Evolutionary conservation across 2,113 vertebrate species (phyloP).

Genomic region (Corythornis cristatus): DNA sequence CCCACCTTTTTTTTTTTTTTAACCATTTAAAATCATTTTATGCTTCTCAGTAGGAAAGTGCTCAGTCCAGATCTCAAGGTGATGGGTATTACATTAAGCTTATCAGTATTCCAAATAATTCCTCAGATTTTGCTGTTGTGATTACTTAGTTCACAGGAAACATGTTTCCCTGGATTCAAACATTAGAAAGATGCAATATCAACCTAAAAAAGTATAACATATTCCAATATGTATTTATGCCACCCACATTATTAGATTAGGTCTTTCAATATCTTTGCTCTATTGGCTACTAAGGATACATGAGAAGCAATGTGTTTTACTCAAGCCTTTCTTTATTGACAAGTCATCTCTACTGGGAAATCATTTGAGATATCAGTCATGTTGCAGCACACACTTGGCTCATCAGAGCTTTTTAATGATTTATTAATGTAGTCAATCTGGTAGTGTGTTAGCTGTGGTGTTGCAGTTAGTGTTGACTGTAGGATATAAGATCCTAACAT

Average conservation of each 20-base stretch:
- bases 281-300: background rate
- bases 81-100: background rate
- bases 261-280: background rate
- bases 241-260: background rate
- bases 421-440: background rate
- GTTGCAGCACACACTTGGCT: background rate
- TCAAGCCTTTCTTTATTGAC: background rate
- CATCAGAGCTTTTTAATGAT: conserved; percentile 19
- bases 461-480: background rate
- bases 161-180: background rate
- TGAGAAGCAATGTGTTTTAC: background rate
- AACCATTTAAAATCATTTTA: background rate
- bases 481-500: background rate
- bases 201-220: background rate
- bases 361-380: background rate
- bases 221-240: background rate
- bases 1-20: background rate
- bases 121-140: background rate
- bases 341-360: conserved; percentile 14
- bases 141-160: background rate
- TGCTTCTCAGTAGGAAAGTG: background rate
- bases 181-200: background rate
- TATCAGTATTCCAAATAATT: background rate
- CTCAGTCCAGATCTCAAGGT: background rate
- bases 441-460: background rate